A percentile compares a stretch with the other conserved stretches of the same genome.
These are phyloP conservation scores for Poeciliopsis retropinna DNA, from an alignment of 2,113 vertebrate species.

Conservation along the genomic window DNA sequence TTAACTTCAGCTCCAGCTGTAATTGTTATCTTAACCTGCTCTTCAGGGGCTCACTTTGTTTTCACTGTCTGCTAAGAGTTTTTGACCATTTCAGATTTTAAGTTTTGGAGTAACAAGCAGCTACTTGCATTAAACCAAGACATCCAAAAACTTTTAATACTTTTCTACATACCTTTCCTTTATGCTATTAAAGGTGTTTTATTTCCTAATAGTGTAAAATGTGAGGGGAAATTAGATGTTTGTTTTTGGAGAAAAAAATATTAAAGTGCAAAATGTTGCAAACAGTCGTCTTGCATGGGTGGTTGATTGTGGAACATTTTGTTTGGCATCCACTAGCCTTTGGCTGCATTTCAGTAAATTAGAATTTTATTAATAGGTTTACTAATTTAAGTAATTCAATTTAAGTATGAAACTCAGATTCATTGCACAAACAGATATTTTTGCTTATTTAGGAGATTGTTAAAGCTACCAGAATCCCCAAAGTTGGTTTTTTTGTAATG, in stretches of 20 bases:
- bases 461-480: not conserved
- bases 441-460: not conserved
- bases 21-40: slow-evolving; percentile 45
- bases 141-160: slow-evolving; percentile 80
- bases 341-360: not conserved
- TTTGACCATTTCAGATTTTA: slow-evolving; percentile 68
- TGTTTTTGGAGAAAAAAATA: slow-evolving; percentile 80
- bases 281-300: slow-evolving; percentile 63
- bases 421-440: not conserved
- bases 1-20: slow-evolving; percentile 50
- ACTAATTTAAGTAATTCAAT: not conserved
- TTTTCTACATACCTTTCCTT: slow-evolving; percentile 84
- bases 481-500: not conserved
- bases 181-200: slow-evolving; percentile 79
- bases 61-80: slow-evolving; percentile 69
- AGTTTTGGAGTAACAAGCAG: slow-evolving; percentile 69
- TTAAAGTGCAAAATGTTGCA: slow-evolving; percentile 83
- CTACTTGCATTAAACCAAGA: slow-evolving; percentile 73
- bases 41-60: slow-evolving; percentile 62
- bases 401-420: not conserved
- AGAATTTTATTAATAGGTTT: not conserved
- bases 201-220: slow-evolving; percentile 81
- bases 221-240: slow-evolving; percentile 79
- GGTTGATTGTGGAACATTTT: slow-evolving; percentile 56
- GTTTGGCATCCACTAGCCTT: slow-evolving; percentile 3